Evolutionary conservation across 1,140 invertebrate genomes (phyloP), one percentile per base, ranked within the genome.

Genomic region (Drosophila bocqueti): DNA sequence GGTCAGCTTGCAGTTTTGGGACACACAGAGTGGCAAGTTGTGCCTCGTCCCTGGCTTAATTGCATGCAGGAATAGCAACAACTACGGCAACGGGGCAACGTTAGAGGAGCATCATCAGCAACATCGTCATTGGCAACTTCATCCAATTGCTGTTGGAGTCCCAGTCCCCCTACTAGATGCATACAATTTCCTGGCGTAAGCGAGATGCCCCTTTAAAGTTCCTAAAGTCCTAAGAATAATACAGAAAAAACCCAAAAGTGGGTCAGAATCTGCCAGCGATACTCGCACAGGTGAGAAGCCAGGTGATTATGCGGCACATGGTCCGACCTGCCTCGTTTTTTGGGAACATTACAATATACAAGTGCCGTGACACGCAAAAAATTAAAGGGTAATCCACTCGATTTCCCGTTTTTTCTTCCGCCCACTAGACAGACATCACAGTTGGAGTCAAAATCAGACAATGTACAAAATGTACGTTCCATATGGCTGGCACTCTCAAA

Each of bases 1-100:
- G 84, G 83, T 89, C 84, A 87, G 83, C 83, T 83, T 87, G 68
- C 80, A 87, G 71, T 75, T 79, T 78, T 79, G 75, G 76, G 55
- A 67, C 74, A 54, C 74, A 77, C 57, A 77, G 74, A 78, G 75
- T 78, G 75, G 64, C 75, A 78, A 78, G 75, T 77, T 62, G 60
- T 65, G 52, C 66, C 55, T 65, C 71, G 67, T 83, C 79, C 58
- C 68, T 60, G 60, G 77, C 81, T 87, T 87, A 87, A 89, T 87
- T 87, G 84, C 84, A 89, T 84, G 81, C 76, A 79, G 76, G 54
- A 89, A 63, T 69, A 78, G 74, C 47, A 76, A 46, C 46, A 36
- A 49, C 46, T 9, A 46, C 43, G 15, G 54, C 65, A 52, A 2
- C 24, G 43, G 43, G 34, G 38, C 38, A 52, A 21, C 38, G 21